Conservation (phyloP, 2,113 vertebrate species). For the Dendropsophus ebraccatus region DNA sequence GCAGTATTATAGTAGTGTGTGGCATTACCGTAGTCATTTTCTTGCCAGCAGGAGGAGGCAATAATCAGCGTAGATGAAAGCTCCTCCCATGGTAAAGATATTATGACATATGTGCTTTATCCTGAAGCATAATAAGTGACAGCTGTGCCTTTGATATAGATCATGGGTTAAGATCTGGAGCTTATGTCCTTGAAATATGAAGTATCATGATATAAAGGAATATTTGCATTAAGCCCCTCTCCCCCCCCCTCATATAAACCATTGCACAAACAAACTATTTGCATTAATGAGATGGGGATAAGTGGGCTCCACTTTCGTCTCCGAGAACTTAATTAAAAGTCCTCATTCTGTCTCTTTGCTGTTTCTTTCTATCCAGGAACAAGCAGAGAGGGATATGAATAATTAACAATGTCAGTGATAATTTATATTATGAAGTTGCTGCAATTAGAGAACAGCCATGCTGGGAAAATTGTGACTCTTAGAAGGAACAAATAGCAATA, state of each 20-base stretch:
- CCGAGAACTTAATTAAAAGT: constrained; percentile 26
- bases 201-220: background rate
- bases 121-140: background rate
- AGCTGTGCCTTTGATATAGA: background rate
- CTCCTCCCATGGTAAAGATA: background rate
- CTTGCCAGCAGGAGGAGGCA: background rate
- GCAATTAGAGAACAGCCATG: constrained; percentile 39
- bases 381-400: constrained; percentile 29
- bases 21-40: background rate
- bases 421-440: constrained; percentile 43
- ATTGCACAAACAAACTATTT: constrained; percentile 24
- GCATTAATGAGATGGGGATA: background rate
- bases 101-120: background rate
- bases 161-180: background rate
- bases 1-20: background rate
- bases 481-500: constrained; percentile 36
- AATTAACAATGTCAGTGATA: constrained; percentile 39
- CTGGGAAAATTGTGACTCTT: constrained; percentile 49
- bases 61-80: background rate
- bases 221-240: background rate
- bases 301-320: background rate
- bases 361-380: constrained; percentile 14
- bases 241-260: background rate
- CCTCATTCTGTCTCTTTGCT: background rate
- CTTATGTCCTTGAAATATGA: background rate